Percentiles rank a stretch among this genome's conserved stretches.
These are phyloP conservation scores for Cerastis leucographa DNA, from an alignment of 2,888 invertebrate species.

Conservation along the genomic window DNA sequence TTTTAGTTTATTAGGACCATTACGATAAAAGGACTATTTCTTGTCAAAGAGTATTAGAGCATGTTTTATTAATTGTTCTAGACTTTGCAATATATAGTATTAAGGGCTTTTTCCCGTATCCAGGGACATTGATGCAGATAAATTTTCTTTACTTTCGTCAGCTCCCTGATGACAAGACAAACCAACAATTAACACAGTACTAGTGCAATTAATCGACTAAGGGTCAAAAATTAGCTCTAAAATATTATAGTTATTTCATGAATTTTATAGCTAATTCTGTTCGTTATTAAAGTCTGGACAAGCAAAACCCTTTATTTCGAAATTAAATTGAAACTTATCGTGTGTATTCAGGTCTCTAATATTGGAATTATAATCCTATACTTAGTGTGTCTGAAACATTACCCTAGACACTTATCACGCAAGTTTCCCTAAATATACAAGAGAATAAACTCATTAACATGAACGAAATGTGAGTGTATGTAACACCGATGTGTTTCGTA, in stretches of 20 bases:
- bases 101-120: neutral
- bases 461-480: conserved; percentile 33
- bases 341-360: conserved; percentile 23
- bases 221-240: neutral
- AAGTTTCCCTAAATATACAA: conserved; percentile 36
- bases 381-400: conserved; percentile 12
- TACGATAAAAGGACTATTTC: neutral
- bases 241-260: neutral
- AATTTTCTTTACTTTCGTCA: neutral
- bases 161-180: neutral
- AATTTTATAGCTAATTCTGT: neutral
- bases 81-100: neutral
- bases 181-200: neutral
- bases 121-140: neutral
- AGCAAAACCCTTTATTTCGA: neutral
- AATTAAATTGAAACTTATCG: conserved; percentile 8
- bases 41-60: too few species aligned
- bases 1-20: neutral
- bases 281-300: neutral
- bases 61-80: neutral
- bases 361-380: neutral
- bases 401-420: neutral
- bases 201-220: neutral
- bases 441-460: conserved; percentile 50
- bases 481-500: conserved; percentile 16